phyloP scores from a whole-genome alignment of 2,888 invertebrate species.

The Ferrisia virgata region DNA sequence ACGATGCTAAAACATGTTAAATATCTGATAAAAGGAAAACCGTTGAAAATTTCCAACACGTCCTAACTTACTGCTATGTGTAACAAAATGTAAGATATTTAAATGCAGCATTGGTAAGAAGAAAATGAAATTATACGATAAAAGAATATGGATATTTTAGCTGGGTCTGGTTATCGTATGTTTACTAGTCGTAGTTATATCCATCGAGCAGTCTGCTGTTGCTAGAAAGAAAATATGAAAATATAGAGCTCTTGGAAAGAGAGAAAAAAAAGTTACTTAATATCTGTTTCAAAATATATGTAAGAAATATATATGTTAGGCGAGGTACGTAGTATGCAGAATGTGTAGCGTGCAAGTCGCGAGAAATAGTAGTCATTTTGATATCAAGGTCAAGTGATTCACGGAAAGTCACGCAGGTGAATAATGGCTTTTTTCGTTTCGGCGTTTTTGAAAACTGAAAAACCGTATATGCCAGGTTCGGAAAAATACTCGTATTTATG shows the following conservation, averaged over 20 bases:
- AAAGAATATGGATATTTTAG: neutral
- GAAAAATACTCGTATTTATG: neutral
- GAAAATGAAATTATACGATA: neutral
- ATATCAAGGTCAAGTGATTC: neutral
- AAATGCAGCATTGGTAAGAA: neutral
- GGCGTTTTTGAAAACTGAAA: neutral
- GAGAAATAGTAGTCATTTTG: neutral
- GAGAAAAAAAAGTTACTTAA: neutral
- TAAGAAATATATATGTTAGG: too few species aligned
- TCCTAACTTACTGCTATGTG: too few species aligned
- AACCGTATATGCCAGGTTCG: neutral
- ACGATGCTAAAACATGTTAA: neutral
- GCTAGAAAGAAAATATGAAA: neutral
- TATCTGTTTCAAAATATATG: neutral
- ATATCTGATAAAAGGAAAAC: neutral
- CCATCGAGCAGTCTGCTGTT: too few species aligned
- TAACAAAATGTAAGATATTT: neutral
- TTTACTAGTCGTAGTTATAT: too few species aligned
- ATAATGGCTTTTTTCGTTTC: neutral
- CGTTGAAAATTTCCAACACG: neutral
- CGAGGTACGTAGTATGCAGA: neutral
- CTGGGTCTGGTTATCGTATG: too few species aligned
- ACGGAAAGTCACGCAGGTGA: neutral
- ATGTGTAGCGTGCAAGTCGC: neutral
- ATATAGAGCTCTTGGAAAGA: neutral